Evolutionary conservation across 2,888 invertebrate genomes (phyloP).

Genomic region (Carabus problematicus): DNA sequence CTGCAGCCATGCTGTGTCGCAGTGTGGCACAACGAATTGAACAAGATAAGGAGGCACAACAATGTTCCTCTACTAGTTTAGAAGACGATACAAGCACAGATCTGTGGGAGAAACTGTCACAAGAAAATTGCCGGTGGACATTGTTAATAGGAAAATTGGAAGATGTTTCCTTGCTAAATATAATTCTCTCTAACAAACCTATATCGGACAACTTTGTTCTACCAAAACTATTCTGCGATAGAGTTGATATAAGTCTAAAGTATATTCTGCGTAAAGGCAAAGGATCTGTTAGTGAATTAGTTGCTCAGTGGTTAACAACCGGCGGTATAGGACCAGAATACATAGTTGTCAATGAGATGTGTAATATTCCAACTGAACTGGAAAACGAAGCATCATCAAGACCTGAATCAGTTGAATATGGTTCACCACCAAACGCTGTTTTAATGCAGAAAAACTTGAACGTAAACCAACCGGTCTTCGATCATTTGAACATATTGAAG

Average conservation of each 20-base stretch:
- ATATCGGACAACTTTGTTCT: conserved; percentile 57
- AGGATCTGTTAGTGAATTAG: conserved; percentile 89
- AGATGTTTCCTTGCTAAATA: conserved; percentile 82
- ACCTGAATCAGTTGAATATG: conserved; percentile 35
- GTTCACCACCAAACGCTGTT: conserved; percentile 14
- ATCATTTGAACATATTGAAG: conserved; percentile 70
- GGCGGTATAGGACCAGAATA: conserved; percentile 74
- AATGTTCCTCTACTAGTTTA: conserved; percentile 49
- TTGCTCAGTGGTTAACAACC: conserved; percentile 84
- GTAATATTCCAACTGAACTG: conserved; percentile 17
- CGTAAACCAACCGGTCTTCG: conserved; percentile 61
- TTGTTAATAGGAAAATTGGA: conserved; percentile 87
- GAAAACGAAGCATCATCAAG: conserved; percentile 25
- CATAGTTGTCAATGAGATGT: conserved; percentile 64
- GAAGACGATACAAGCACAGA: conserved; percentile 60
- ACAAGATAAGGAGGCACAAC: conserved; percentile 55
- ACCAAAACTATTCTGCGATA: conserved; percentile 64
- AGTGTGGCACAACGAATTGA: conserved; percentile 70
- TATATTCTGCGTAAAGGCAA: conserved; percentile 70
- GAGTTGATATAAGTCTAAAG: conserved; percentile 70
- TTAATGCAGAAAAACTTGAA: conserved; percentile 34
- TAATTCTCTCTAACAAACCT: conserved; percentile 67
- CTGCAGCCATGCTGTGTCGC: conserved; percentile 84
- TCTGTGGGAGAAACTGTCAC: conserved; percentile 82
- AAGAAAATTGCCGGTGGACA: conserved; percentile 88